phyloP scores from a whole-genome alignment of 2,797 vertebrate genomes.

The Luscinia megarhynchos region DNA sequence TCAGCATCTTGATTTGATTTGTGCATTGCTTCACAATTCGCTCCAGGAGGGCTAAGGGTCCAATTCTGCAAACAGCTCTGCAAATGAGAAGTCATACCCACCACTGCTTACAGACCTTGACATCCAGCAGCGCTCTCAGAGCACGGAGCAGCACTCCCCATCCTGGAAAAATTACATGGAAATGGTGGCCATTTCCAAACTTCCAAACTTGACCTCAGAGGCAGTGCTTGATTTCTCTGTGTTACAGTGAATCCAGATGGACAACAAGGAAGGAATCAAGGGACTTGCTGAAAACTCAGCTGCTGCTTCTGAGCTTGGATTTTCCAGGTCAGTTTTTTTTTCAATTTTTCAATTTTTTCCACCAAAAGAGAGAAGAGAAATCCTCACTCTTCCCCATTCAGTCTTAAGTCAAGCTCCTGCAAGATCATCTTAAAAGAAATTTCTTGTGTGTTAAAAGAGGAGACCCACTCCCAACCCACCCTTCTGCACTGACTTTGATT shows the following conservation, averaged over 20 bases:
- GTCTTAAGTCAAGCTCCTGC: neutral
- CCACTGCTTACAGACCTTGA: neutral
- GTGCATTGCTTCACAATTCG: neutral
- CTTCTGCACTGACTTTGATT: neutral
- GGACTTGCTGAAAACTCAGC: slow-evolving; percentile 25
- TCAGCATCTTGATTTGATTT: slow-evolving; percentile 25
- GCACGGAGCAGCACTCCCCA: fast-evolving
- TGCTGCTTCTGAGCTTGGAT: slow-evolving; percentile 13
- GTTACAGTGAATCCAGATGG: slow-evolving; percentile 15
- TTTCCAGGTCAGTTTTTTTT: slow-evolving; percentile 33
- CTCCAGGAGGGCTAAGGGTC: neutral
- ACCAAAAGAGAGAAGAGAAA: neutral
- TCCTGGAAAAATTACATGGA: neutral
- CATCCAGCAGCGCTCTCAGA: neutral
- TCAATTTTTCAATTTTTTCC: neutral
- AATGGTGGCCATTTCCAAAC: neutral
- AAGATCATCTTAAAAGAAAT: neutral
- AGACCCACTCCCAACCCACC: neutral
- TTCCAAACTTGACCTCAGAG: neutral
- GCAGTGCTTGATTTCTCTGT: neutral
- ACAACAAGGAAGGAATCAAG: slow-evolving; percentile 18
- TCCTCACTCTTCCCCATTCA: neutral
- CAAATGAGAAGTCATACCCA: neutral
- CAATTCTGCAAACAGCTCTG: neutral
- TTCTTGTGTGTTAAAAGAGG: neutral